Percentiles rank a stretch among this genome's conserved stretches.
These are phyloP conservation scores for Cantharis rufa DNA, from an alignment of 2,888 invertebrate species.

Conservation along the genomic window DNA sequence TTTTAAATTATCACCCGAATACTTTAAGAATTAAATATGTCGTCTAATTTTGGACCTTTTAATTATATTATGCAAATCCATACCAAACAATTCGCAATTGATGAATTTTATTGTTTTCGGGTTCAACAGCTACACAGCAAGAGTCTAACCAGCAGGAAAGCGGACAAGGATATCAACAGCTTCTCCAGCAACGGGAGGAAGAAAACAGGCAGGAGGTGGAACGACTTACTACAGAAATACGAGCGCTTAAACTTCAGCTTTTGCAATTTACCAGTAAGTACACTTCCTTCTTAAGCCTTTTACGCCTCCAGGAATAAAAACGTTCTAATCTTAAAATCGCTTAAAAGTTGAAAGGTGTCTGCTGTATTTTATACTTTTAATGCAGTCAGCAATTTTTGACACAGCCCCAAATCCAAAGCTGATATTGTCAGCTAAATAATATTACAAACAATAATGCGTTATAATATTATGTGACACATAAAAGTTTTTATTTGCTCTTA, in stretches of 20 bases:
- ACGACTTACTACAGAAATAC: constrained; percentile 65
- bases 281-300: constrained; percentile 1
- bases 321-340: constrained; percentile 1
- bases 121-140: constrained; percentile 44
- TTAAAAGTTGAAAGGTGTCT: not conserved
- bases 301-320: not conserved
- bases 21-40: not conserved
- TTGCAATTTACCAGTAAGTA: constrained; percentile 61
- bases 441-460: not conserved
- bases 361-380: constrained; percentile 1
- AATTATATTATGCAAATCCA: not conserved
- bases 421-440: not conserved
- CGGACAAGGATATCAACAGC: constrained; percentile 55
- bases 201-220: constrained; percentile 65
- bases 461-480: not conserved
- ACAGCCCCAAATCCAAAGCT: not conserved
- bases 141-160: constrained; percentile 46
- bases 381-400: not conserved
- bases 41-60: not conserved
- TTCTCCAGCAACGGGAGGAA: constrained; percentile 64
- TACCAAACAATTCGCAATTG: not conserved
- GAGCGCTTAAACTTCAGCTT: constrained; percentile 63
- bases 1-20: not conserved
- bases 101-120: constrained; percentile 39
- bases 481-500: not conserved